Evolutionary conservation across 2,888 invertebrate species (phyloP).

Genomic region (Rhopalosiphum nymphaeae): DNA sequence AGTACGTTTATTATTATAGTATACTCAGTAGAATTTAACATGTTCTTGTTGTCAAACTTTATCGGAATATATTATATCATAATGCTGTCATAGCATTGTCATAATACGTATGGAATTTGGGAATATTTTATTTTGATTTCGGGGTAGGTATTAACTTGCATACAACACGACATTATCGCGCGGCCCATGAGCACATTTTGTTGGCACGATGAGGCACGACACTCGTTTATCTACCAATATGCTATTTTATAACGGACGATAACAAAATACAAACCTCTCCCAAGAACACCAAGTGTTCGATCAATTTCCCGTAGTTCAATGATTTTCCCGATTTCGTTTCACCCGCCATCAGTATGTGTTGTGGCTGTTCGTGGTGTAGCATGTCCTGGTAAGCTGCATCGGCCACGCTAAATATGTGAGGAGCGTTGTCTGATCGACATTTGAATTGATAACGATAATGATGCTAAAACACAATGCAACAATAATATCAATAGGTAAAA

Average conservation of each 20-base stretch:
- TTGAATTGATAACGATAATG: slow-evolving; percentile 86
- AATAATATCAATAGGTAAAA: not conserved
- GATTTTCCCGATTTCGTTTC: slow-evolving; percentile 95
- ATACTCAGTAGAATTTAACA: not conserved
- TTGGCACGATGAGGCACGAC: not conserved
- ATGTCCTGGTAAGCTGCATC: slow-evolving; percentile 93
- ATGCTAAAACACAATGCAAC: slow-evolving; percentile 74
- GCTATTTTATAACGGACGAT: not conserved
- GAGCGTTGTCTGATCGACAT: slow-evolving; percentile 88
- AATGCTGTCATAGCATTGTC: too few relatives aligned
- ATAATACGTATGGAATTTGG: too few relatives aligned
- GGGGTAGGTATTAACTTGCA: not conserved
- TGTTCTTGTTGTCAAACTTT: not conserved
- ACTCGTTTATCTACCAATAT: not conserved
- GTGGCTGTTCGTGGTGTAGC: slow-evolving; percentile 87
- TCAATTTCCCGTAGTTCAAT: slow-evolving; percentile 82
- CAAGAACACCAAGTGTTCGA: slow-evolving; percentile 85
- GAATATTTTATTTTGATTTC: not conserved
- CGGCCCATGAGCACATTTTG: not conserved
- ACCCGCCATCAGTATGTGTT: slow-evolving; percentile 89
- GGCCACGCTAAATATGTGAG: slow-evolving; percentile 90
- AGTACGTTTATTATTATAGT: not conserved
- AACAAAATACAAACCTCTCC: slow-evolving; percentile 76
- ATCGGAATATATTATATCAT: not conserved
- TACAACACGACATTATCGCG: not conserved